Conservation (phyloP, 2,113 vertebrate species). For the Oenanthe oenanthe region DNA sequence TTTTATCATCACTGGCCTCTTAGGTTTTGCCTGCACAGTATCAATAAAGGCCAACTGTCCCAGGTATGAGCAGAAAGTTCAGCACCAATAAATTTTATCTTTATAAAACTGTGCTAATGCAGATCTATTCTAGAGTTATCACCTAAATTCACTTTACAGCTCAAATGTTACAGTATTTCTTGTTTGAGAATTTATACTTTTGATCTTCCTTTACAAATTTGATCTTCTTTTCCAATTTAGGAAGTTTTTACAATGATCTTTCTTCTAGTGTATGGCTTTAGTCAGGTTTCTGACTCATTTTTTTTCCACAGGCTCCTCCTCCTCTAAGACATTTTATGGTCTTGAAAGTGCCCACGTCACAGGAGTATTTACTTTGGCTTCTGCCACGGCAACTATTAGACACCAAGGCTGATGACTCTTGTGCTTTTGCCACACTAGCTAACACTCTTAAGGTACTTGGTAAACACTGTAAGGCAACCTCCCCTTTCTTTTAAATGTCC, state of each 20-base stretch:
- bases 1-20: background rate
- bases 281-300: background rate
- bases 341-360: background rate
- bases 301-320: background rate
- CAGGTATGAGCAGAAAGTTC: background rate
- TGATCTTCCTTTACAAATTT: background rate
- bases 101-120: background rate
- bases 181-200: background rate
- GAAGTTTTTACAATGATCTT: background rate
- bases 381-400: background rate
- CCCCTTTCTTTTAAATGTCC: background rate
- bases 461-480: background rate
- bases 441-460: fast-evolving
- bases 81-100: background rate
- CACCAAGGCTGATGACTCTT: background rate
- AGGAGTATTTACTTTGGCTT: background rate
- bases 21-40: background rate
- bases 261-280: background rate
- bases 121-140: background rate
- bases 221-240: background rate
- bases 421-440: background rate
- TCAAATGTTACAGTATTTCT: background rate
- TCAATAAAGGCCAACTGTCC: background rate
- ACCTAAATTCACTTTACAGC: background rate
- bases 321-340: background rate